Evolutionary conservation across 2,797 vertebrate genomes (phyloP), one percentile per base, ranked within the genome.

Genomic region (Rousettus madagascariensis): DNA sequence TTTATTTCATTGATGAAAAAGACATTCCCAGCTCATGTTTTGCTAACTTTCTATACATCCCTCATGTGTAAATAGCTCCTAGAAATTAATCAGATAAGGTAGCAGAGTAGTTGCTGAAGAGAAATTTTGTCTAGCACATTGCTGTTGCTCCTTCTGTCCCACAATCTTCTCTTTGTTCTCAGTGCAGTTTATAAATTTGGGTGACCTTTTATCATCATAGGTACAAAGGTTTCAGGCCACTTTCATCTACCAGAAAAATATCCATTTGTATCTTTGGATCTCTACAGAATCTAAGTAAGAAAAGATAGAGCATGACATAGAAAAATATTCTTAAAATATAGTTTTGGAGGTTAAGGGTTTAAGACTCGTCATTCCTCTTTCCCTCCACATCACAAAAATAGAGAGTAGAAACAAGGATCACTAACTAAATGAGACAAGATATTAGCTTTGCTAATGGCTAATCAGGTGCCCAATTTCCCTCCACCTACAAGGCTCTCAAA

Each of bases 361-460:
- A 61, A 57, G 4, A 65, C 36, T 93, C 66, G 90, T 91, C 71
- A 82, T 71, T 93, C 49, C 46, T 96, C 38, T 22, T 53, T 75
- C 26, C 2, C 12, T 66, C 28, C 49, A 53, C 85, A 89, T 90
- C 65, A 93, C 26, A 72, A 86, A 95, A 94, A 84, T 74, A 91
- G 69, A 91, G 86, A 94, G 55, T 16, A 93, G 59, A 90, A 38
- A 72, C 61, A 82, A 90, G 59, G 33, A 92, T 93, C 79, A 74
- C 75, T 86, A 66, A 51, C 71, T 92, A 85, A 96, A 93, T 79
- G 43, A 22, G 28, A 90, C 71, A 91, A 90, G 61, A 77, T 93
- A 74, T 66, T 95, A 75, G 38, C 61, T 92, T 95, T 63, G 53
- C 55, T 95, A 95, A 94, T 91, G 91, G 80, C 75, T 93, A 84